Percentiles rank a stretch among this genome's conserved stretches.
Evolutionary conservation across 2,797 vertebrate species (phyloP).

Genomic region (Pangasius macronema): DNA sequence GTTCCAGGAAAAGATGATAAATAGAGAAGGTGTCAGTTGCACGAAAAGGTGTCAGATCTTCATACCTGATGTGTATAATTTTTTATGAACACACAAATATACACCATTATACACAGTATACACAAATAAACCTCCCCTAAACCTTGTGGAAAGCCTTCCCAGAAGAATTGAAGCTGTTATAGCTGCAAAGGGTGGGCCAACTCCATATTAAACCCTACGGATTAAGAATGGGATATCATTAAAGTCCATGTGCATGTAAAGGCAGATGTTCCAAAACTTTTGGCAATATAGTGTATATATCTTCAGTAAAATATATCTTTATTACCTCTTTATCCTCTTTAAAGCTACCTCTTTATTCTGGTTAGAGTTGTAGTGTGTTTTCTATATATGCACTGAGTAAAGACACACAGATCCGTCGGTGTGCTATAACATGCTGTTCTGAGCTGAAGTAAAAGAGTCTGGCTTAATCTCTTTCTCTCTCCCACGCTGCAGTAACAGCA

Average conservation of each 20-base stretch:
- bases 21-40: background rate
- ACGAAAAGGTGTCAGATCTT: background rate
- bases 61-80: background rate
- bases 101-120: too few species aligned
- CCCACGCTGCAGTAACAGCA: constrained; percentile 17
- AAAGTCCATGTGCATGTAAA: too few species aligned
- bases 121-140: too few species aligned
- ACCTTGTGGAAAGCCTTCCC: too few species aligned
- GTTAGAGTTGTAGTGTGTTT: background rate
- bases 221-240: too few species aligned
- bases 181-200: too few species aligned
- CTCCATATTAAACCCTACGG: too few species aligned
- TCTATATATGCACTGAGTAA: background rate
- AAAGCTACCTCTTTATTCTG: background rate
- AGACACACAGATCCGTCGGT: background rate
- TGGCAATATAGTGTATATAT: too few species aligned
- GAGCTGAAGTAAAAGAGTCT: constrained; percentile 7
- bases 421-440: constrained; percentile 12
- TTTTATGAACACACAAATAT: background rate
- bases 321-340: too few species aligned
- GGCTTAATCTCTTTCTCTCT: constrained; percentile 15
- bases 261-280: too few species aligned
- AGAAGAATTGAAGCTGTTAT: too few species aligned
- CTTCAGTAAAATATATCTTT: too few species aligned
- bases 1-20: background rate